Conservation (phyloP, 2,113 vertebrate genomes). For the Mustelus asterias region DNA sequence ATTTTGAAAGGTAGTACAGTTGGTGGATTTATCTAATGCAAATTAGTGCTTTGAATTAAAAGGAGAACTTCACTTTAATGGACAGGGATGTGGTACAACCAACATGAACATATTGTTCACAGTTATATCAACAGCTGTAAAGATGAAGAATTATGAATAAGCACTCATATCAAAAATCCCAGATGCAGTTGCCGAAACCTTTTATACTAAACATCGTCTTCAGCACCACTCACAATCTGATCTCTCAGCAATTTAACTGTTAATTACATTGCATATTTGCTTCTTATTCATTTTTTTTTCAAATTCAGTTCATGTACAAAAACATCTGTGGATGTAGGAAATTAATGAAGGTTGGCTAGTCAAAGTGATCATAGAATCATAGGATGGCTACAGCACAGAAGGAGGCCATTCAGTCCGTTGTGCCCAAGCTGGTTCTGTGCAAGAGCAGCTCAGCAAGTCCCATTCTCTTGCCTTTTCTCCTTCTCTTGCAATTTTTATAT, state of each 20-base stretch:
- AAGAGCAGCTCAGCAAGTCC: not conserved
- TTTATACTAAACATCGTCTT: not conserved
- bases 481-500: not conserved
- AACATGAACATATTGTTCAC: not conserved
- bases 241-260: not conserved
- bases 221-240: not conserved
- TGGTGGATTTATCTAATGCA: slow-evolving; percentile 26
- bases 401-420: not conserved
- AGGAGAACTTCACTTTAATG: slow-evolving; percentile 4
- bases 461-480: not conserved
- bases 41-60: slow-evolving; percentile 20
- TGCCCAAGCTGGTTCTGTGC: not conserved
- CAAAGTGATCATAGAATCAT: not conserved
- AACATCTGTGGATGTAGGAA: not conserved
- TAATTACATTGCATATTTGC: not conserved
- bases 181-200: not conserved
- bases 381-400: not conserved
- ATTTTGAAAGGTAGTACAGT: slow-evolving; percentile 28
- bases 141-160: not conserved
- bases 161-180: not conserved
- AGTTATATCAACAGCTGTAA: not conserved
- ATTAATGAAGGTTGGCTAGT: not conserved
- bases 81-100: too few relatives aligned
- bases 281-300: not conserved
- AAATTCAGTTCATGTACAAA: not conserved